Conservation (phyloP, 2,797 vertebrate species). For the Aulostomus chinensis region DNA sequence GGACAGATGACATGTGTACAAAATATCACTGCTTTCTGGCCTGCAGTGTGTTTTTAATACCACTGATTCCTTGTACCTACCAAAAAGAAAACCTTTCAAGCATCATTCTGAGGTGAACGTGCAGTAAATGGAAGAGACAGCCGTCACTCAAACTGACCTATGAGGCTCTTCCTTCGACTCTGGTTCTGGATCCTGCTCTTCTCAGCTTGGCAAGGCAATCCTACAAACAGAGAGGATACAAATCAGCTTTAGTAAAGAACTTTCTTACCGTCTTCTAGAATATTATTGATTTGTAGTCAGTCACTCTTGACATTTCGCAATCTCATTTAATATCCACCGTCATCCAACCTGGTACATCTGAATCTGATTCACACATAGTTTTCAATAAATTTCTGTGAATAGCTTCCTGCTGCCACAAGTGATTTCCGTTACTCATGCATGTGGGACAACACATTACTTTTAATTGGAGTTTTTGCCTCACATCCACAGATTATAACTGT, state of each 20-base stretch:
- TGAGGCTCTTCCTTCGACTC: constrained; percentile 89
- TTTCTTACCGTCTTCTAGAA: no score
- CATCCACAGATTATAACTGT: no score
- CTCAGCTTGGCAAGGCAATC: constrained; percentile 94
- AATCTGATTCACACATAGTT: no score
- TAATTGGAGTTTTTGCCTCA: no score
- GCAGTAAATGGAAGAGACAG: neutral
- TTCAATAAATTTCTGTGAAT: no score
- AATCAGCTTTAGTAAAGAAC: neutral
- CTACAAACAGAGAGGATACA: constrained; percentile 76
- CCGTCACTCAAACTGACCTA: constrained; percentile 84
- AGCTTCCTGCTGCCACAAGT: no score
- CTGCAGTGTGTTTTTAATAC: constrained; percentile 12
- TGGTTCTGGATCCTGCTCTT: constrained; percentile 94
- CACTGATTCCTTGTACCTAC: neutral
- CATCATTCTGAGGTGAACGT: neutral
- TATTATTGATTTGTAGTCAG: no score
- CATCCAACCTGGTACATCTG: no score
- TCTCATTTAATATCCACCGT: no score
- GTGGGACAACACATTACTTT: no score
- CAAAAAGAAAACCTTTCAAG: neutral
- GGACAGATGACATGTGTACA: constrained; percentile 27
- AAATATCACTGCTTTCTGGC: constrained; percentile 37
- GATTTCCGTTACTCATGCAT: no score
- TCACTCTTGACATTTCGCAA: no score